phyloP scores from a whole-genome alignment of 2,797 vertebrate genomes.

The Crenichthys baileyi region DNA sequence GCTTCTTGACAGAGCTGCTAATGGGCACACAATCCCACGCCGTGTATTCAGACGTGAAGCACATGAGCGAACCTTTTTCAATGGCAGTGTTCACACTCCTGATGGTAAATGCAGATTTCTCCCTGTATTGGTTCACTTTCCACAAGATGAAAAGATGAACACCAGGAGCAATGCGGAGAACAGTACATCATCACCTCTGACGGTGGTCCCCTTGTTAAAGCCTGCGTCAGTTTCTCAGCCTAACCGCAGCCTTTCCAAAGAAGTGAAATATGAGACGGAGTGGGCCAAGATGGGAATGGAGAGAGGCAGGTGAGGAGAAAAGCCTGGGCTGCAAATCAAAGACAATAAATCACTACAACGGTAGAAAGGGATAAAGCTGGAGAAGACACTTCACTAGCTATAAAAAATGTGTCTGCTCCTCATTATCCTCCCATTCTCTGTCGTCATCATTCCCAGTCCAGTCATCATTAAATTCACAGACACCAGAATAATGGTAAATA shows the following conservation, averaged over 20 bases:
- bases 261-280: conserved; percentile 39
- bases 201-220: conserved; percentile 14
- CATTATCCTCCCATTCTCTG: conserved; percentile 22
- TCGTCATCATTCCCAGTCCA: not conserved
- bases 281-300: conserved; percentile 25
- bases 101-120: conserved; percentile 6
- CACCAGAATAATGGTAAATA: conserved; percentile 21
- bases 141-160: conserved; percentile 2
- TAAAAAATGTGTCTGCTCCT: conserved; percentile 35
- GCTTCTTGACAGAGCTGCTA: not conserved
- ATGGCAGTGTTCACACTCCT: not conserved
- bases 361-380: not conserved
- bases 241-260: conserved; percentile 29
- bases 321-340: conserved; percentile 41
- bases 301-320: conserved; percentile 32
- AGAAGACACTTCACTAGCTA: not conserved
- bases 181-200: not conserved
- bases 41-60: not conserved
- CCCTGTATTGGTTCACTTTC: conserved; percentile 10
- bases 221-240: conserved; percentile 20
- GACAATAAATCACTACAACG: conserved; percentile 45
- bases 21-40: not conserved
- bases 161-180: not conserved
- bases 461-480: conserved; percentile 1
- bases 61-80: not conserved